phyloP scores from a whole-genome alignment of 2,888 invertebrate species.

The Gisinianus flammeolus region DNA sequence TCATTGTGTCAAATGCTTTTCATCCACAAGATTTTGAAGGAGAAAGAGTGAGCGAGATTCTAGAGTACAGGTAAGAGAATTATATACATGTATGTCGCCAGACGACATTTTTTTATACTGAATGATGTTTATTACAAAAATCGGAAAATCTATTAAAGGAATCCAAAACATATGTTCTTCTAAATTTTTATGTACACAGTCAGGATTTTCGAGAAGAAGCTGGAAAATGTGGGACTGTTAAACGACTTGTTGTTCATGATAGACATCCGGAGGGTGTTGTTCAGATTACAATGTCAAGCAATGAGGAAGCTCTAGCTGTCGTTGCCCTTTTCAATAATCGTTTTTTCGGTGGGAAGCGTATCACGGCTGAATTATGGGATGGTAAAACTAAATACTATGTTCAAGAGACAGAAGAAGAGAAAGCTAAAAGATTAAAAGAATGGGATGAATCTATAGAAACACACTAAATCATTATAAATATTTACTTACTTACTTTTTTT shows the following conservation, averaged over 20 bases:
- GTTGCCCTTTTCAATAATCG: slow-evolving; percentile 85
- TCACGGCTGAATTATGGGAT: slow-evolving; percentile 91
- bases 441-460: slow-evolving; percentile 69
- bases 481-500: not conserved
- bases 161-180: too few species aligned
- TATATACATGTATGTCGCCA: too few species aligned
- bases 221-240: slow-evolving; percentile 86
- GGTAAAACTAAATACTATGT: slow-evolving; percentile 92
- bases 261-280: slow-evolving; percentile 94
- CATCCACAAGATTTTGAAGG: slow-evolving; percentile 85
- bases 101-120: too few species aligned
- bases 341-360: slow-evolving; percentile 84
- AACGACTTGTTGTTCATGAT: slow-evolving; percentile 89
- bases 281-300: slow-evolving; percentile 85
- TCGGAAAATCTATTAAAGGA: too few species aligned
- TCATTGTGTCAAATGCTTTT: slow-evolving; percentile 93
- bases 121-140: too few species aligned
- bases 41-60: slow-evolving; percentile 78
- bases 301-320: slow-evolving; percentile 90
- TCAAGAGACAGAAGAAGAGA: slow-evolving; percentile 87
- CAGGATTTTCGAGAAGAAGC: slow-evolving; percentile 89
- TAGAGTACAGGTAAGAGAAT: too few species aligned
- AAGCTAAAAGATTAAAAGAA: slow-evolving; percentile 77
- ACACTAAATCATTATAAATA: not conserved
- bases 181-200: too few species aligned